Conservation (phyloP, 2,888 invertebrate genomes). For the Laothoe populi region DNA sequence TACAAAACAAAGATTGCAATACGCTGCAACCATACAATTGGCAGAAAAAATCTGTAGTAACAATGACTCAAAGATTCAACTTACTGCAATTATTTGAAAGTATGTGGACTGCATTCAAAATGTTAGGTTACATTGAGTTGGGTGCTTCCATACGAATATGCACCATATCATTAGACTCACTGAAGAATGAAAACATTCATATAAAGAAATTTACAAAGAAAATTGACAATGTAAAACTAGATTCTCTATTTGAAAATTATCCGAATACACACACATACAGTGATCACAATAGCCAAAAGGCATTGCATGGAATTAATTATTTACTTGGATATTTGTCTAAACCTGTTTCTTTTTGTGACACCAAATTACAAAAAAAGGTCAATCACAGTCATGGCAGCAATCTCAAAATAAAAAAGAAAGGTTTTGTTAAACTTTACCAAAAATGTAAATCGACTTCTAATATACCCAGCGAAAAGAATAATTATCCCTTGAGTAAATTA, state of each 20-base stretch:
- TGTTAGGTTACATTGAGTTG: neutral
- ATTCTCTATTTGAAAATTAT: slow-evolving; percentile 14
- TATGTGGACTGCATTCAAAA: neutral
- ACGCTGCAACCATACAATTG: slow-evolving; percentile 18
- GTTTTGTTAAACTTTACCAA: slow-evolving; percentile 57
- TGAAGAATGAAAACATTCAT: slow-evolving; percentile 2
- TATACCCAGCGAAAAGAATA: slow-evolving; percentile 46
- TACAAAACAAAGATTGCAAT: slow-evolving; percentile 5
- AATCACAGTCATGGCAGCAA: slow-evolving; percentile 19
- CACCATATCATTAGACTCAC: neutral
- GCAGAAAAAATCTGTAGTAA: neutral
- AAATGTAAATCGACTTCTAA: slow-evolving; percentile 67
- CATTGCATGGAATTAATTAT: neutral
- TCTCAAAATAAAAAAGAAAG: slow-evolving; percentile 41
- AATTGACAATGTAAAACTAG: neutral
- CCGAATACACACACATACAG: neutral
- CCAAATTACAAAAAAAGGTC: neutral
- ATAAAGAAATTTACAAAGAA: neutral
- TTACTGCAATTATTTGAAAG: neutral
- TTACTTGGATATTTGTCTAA: too few species aligned
- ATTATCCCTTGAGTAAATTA: slow-evolving; percentile 58
- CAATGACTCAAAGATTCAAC: neutral
- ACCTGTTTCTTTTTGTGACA: neutral
- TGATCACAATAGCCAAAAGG: neutral
- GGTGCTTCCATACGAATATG: neutral